Evolutionary conservation across 53 echinoderm and acorn worm genomes (phyloP), one percentile per base, ranked within the genome.

Genomic region (Astropecten irregularis): DNA sequence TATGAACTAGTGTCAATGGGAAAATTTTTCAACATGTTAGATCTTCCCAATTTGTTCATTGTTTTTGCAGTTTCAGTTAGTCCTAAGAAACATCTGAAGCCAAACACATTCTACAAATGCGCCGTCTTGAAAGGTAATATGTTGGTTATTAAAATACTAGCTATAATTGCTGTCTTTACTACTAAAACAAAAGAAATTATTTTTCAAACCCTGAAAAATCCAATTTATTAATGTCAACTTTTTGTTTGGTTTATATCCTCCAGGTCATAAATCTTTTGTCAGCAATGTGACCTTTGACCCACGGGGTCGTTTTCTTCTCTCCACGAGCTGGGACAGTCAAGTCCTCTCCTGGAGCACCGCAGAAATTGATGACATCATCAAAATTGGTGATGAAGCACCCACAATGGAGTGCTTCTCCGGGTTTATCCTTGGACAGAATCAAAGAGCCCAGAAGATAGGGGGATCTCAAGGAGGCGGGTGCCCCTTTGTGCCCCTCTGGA

Each of bases 181-280:
- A 18, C 20, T 18, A 15, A 54, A 54, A 19, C 21, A 54, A 54
- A 19, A 15, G 11, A 54, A 5, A 54, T 20, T 40, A 5, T 56
- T 62, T 29, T 32, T 25, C 8, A 27, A 3, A n/a, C n/a, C n/a
- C n/a, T n/a, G n/a, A n/a, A n/a, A n/a, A n/a, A n/a, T n/a, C n/a
- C n/a, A n/a, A n/a, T n/a, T n/a, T n/a, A n/a, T n/a, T n/a, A n/a
- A n/a, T n/a, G n/a, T n/a, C n/a, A n/a, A n/a, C n/a, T n/a, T n/a
- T n/a, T n/a, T n/a, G n/a, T n/a, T n/a, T n/a, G n/a, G n/a, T n/a
- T n/a, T n/a, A 42, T 44, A 37, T 3, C 30, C 69, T 40, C 21
- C 72, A 94, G 94, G 94, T 82, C 94, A 94, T 82, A 84, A 88
- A 53, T 94, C 94, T 28, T 94, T 94, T 77, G 91, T 94, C 15